Evolutionary conservation across 2,797 vertebrate species (phyloP).

Genomic region (Epinephelus coioides): DNA sequence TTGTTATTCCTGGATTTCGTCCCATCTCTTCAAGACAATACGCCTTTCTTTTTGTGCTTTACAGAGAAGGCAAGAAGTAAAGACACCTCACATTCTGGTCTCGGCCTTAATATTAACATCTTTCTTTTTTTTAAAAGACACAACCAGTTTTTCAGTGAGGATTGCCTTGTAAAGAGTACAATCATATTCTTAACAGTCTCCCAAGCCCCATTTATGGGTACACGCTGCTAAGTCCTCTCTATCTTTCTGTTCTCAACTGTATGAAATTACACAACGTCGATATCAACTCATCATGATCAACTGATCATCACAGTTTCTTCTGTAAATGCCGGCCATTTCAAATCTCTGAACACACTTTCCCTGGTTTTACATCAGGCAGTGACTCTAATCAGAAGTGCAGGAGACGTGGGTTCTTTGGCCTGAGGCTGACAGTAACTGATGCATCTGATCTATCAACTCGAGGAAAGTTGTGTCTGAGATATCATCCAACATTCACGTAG

Average conservation of each 20-base stretch:
- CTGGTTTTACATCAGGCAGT: constrained; percentile 45
- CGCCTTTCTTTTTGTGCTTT: constrained; percentile 40
- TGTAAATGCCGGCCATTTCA: constrained; percentile 33
- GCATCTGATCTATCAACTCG: constrained; percentile 33
- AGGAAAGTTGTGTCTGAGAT: constrained; percentile 27
- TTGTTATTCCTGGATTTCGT: constrained; percentile 48
- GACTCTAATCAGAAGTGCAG: constrained; percentile 47
- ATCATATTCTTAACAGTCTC: constrained; percentile 53
- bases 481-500: constrained; percentile 43
- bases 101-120: constrained; percentile 29
- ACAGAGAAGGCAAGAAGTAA: constrained; percentile 46
- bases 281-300: constrained; percentile 11
- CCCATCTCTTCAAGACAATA: constrained; percentile 23
- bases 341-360: constrained; percentile 38
- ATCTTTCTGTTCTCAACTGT: constrained; percentile 5
- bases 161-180: constrained; percentile 45
- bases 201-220: constrained; percentile 15
- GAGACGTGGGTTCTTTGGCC: constrained; percentile 74
- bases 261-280: constrained; percentile 15
- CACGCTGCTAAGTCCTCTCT: constrained; percentile 28
- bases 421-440: constrained; percentile 50
- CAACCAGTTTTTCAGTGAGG: constrained; percentile 16
- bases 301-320: constrained; percentile 53
- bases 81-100: constrained; percentile 52
- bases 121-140: constrained; percentile 31